Conservation (phyloP, 2,113 vertebrate genomes). For the Pholis gunnellus region DNA sequence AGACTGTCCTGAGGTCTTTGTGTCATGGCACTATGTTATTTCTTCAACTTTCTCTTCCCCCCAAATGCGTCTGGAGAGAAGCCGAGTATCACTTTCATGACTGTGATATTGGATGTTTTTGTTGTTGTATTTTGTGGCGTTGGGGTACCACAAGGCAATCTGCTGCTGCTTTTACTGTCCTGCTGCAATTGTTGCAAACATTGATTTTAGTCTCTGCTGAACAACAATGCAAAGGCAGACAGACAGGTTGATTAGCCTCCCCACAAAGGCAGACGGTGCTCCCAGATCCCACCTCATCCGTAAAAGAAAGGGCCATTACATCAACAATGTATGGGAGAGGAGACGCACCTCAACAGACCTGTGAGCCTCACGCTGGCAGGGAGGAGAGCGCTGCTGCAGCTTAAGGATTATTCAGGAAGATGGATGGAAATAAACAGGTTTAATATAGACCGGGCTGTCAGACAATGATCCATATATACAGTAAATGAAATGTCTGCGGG, state of each 20-base stretch:
- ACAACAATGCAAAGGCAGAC: slow-evolving; percentile 18
- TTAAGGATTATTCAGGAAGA: slow-evolving; percentile 46
- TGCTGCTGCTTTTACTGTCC: slow-evolving; percentile 35
- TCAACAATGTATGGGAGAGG: slow-evolving; percentile 25
- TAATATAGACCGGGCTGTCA: slow-evolving; percentile 58
- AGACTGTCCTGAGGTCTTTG: background rate
- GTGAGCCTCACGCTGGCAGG: background rate
- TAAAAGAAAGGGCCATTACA: slow-evolving; percentile 38
- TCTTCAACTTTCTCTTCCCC: background rate
- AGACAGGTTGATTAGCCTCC: background rate
- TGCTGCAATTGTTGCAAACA: slow-evolving; percentile 49
- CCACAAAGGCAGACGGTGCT: background rate
- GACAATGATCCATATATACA: slow-evolving; percentile 50
- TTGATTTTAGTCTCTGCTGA: slow-evolving; percentile 59
- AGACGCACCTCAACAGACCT: background rate
- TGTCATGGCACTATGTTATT: background rate
- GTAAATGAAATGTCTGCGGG: slow-evolving; percentile 62
- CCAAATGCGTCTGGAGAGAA: background rate
- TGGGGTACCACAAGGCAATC: slow-evolving; percentile 18
- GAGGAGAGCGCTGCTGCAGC: slow-evolving; percentile 22
- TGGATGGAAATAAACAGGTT: slow-evolving; percentile 55
- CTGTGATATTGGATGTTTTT: slow-evolving; percentile 6
- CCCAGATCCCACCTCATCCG: slow-evolving; percentile 38
- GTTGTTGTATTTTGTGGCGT: background rate
- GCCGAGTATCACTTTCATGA: background rate